Evolutionary conservation across 2,113 vertebrate species (phyloP), one percentile per base, ranked within the genome.

Genomic region (Leptocoma aspasia): DNA sequence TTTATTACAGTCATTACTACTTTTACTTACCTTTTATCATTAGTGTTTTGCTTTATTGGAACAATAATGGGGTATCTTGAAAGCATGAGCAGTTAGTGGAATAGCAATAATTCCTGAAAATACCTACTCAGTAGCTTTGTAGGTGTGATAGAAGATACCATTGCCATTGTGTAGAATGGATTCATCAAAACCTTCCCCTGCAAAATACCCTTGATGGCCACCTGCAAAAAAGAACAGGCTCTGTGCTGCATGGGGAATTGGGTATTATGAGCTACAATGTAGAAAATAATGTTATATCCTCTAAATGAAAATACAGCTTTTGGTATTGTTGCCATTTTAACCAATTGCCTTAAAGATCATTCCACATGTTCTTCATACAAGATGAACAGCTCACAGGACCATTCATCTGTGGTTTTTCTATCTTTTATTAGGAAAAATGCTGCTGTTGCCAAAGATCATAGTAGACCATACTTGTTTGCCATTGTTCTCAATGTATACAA

Each of bases 21-120:
- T 60, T 88, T 77, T 94, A 71, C 54, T 92, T 95, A 94, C 45
- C 28, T 91, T 93, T 86, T 70, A 42, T 82, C 26, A 57, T 73
- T 65, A 69, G 11, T 63, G 10, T 39, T 80, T 63, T 78, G 31
- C 54, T 91, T 84, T 73, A 78, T 49, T 85, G 77, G 37, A 90
- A 69, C 31, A 59, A 22, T 81, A 80, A 75, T 52, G 78, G 20
- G 37, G 69, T 94, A 91, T 91, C 66, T 88, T 86, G 64, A 73
- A 75, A 61, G 60, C 39, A 41, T 75, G 61, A 83, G 11, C 28
- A 42, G 49, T 82, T 71, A 78, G 54, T 64, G 37, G 37, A 90
- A 53, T 87, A 73, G 75, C 42, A 73, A 7, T n/a, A 80, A 19
- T 78, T 86, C 70, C 65, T 75, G 12, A 72, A 79, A 94, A 69